These are phyloP conservation scores for Illadopsis cleaveri DNA, from an alignment of 2,113 vertebrate species.

Conservation along the genomic window DNA sequence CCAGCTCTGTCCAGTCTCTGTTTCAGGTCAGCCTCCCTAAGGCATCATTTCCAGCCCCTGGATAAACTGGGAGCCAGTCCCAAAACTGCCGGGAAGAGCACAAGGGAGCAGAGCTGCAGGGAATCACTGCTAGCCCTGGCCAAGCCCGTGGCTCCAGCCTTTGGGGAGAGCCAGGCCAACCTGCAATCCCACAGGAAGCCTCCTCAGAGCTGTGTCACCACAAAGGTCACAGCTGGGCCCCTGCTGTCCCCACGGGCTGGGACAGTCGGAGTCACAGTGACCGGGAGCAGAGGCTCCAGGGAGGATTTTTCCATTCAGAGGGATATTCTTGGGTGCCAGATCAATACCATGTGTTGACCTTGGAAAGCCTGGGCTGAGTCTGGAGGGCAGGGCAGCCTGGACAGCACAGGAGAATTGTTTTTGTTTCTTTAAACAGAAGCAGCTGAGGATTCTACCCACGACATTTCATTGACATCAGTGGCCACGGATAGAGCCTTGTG, in stretches of 20 bases:
- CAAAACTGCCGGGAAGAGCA: neutral
- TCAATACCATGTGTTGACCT: neutral
- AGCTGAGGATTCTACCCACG: neutral
- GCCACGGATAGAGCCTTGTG: neutral
- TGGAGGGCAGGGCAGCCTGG: neutral
- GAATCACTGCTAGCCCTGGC: neutral
- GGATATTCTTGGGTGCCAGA: constrained; percentile 16
- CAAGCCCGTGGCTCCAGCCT: neutral
- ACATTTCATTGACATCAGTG: neutral
- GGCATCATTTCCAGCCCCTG: neutral
- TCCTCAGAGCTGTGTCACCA: neutral
- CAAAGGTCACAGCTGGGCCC: neutral
- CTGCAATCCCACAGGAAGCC: neutral
- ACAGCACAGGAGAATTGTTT: neutral
- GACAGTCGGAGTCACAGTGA: neutral
- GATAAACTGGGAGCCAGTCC: neutral
- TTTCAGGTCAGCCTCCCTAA: no score
- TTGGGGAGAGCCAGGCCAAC: neutral
- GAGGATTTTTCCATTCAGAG: neutral
- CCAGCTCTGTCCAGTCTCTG: no score
- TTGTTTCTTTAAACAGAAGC: constrained; percentile 21
- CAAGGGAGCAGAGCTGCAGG: accelerated
- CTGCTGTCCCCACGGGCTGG: neutral
- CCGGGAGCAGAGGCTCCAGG: neutral
- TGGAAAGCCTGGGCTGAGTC: neutral